A percentile compares a stretch with the other conserved stretches of the same genome.
These are phyloP conservation scores for Forbesichthys agassizii DNA, from an alignment of 2,113 vertebrate genomes.

Conservation along the genomic window DNA sequence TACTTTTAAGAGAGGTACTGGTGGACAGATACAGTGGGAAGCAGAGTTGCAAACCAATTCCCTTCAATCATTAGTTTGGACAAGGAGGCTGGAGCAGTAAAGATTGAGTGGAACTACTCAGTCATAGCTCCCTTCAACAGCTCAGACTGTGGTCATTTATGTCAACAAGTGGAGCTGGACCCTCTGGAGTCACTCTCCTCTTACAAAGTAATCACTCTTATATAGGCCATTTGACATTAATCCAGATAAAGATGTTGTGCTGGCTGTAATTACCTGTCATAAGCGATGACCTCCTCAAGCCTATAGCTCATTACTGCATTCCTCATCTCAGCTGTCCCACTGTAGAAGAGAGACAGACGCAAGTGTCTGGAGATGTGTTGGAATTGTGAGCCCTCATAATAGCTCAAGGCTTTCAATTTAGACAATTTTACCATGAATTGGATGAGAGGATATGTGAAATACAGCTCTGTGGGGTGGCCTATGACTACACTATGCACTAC, in stretches of 20 bases:
- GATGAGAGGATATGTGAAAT: too few species aligned
- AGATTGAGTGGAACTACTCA: background rate
- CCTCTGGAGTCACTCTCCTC: background rate
- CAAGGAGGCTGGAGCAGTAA: background rate
- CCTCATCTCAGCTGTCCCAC: constrained; percentile 15
- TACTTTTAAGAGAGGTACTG: background rate
- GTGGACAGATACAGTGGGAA: too few species aligned
- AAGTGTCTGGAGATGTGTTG: background rate
- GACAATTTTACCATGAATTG: background rate
- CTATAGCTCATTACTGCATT: constrained; percentile 22
- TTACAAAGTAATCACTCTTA: background rate
- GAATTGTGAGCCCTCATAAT: constrained; percentile 3
- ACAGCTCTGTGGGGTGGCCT: too few species aligned
- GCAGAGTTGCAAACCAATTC: background rate
- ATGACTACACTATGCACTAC: background rate
- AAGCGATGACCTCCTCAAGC: constrained; percentile 10
- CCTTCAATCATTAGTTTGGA: background rate
- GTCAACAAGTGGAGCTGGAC: constrained; percentile 1
- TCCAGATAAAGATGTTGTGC: constrained; percentile 19
- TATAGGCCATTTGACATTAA: constrained; percentile 19
- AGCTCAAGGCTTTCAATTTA: too few species aligned
- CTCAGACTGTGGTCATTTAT: background rate
- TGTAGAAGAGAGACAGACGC: background rate
- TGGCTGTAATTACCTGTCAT: constrained; percentile 31
- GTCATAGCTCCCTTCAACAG: background rate